phyloP scores from a whole-genome alignment of 2,888 invertebrate genomes.

The Deroplatys truncata region DNA sequence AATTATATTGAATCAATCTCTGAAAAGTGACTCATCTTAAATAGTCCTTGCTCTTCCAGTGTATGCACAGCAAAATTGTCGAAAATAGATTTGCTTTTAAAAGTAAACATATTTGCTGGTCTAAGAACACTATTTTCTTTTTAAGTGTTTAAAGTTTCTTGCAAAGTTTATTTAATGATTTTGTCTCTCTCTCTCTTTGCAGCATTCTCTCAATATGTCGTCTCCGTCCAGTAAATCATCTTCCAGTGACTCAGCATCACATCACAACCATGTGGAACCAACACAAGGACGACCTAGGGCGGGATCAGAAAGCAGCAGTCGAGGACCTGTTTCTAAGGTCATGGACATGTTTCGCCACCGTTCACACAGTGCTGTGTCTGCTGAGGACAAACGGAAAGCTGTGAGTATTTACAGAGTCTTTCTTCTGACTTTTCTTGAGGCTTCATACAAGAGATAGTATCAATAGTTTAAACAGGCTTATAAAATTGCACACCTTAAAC shows the following conservation, averaged over 20 bases:
- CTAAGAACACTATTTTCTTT: no score
- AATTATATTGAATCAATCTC: no score
- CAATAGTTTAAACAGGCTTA: no score
- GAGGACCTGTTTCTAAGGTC: constrained; percentile 77
- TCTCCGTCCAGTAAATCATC: constrained; percentile 41
- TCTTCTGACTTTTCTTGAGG: background rate
- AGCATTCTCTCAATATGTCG: constrained; percentile 51
- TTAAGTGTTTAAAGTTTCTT: no score
- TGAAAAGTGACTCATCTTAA: no score
- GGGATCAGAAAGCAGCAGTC: constrained; percentile 53
- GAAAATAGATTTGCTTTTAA: no score
- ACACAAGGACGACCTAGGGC: constrained; percentile 34
- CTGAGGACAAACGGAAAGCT: constrained; percentile 67
- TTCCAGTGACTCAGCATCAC: constrained; percentile 36
- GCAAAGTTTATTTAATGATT: no score
- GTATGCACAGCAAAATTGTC: no score
- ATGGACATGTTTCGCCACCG: constrained; percentile 85
- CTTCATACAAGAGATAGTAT: background rate
- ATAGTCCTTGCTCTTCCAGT: no score
- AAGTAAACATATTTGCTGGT: no score
- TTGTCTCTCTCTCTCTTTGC: constrained; percentile 29
- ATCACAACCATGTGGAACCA: constrained; percentile 40
- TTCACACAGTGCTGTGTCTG: constrained; percentile 64
- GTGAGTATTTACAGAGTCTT: constrained; percentile 47
- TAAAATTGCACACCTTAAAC: no score